A percentile compares a stretch with the other conserved stretches of the same genome.
phyloP scores from a whole-genome alignment of 2,113 vertebrate species.

The Triplophysa dalaica region DNA sequence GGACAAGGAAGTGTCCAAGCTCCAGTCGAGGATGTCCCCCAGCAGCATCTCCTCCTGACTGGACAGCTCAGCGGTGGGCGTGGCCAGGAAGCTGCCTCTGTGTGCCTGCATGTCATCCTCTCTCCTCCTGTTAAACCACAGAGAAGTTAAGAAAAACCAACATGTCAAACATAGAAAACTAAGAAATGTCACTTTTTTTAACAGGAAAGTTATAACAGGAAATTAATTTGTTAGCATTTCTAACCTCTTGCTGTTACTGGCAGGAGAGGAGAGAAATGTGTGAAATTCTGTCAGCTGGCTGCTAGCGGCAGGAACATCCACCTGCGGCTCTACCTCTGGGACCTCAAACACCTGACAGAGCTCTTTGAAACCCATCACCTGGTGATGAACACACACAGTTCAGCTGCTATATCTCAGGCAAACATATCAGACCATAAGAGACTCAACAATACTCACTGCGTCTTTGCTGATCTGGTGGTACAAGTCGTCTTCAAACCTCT shows the following conservation, averaged over 20 bases:
- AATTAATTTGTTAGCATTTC: neutral
- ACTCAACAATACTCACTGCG: slow-evolving; percentile 62
- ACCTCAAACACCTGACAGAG: slow-evolving; percentile 85
- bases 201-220: neutral
- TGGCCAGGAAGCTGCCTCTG: slow-evolving; percentile 87
- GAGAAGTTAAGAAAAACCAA: neutral
- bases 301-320: slow-evolving; percentile 68
- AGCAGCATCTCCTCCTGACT: slow-evolving; percentile 90
- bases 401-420: neutral
- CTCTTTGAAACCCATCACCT: slow-evolving; percentile 89
- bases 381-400: neutral
- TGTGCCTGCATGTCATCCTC: slow-evolving; percentile 83
- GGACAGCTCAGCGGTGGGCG: slow-evolving; percentile 91
- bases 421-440: too few relatives aligned
- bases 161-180: slow-evolving; percentile 43
- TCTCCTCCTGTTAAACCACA: slow-evolving; percentile 74
- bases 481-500: slow-evolving; percentile 89
- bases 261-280: slow-evolving; percentile 89
- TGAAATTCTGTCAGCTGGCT: slow-evolving; percentile 77
- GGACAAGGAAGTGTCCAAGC: slow-evolving; percentile 86
- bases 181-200: too few relatives aligned
- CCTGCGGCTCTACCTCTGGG: slow-evolving; percentile 73
- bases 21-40: slow-evolving; percentile 93
- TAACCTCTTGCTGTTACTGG: slow-evolving; percentile 87
- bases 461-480: slow-evolving; percentile 88